These are phyloP conservation scores for Oryzaephilus surinamensis DNA, from an alignment of 1,140 invertebrate genomes.

Conservation along the genomic window DNA sequence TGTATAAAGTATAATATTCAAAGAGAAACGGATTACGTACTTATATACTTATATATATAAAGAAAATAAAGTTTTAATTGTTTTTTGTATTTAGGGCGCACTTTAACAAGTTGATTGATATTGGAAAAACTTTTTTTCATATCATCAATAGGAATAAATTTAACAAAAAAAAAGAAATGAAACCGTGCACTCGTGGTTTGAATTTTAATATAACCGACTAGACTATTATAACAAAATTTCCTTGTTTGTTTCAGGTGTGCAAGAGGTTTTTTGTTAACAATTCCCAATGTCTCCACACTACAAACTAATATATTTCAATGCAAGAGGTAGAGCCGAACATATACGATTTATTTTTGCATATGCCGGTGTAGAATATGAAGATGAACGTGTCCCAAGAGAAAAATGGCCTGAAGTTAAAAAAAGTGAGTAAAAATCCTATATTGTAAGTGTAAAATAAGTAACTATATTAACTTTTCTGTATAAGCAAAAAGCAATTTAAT, in stretches of 20 bases:
- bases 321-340: constrained; percentile 55
- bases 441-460: too few species aligned
- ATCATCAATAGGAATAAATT: too few species aligned
- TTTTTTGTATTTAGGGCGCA: too few species aligned
- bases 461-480: neutral
- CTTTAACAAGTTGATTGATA: too few species aligned
- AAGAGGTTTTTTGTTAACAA: constrained; percentile 1
- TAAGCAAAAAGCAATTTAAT: neutral
- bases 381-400: constrained; percentile 45
- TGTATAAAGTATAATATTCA: too few species aligned
- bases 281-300: constrained; percentile 39
- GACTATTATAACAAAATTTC: neutral
- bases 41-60: too few species aligned
- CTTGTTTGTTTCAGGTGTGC: neutral
- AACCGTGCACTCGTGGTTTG: neutral
- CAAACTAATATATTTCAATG: constrained; percentile 54
- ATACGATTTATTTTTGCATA: constrained; percentile 56
- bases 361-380: constrained; percentile 50
- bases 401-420: constrained; percentile 44
- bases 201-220: neutral
- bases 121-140: too few species aligned
- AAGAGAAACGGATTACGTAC: too few species aligned
- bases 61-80: too few species aligned
- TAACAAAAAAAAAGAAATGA: neutral
- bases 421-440: constrained; percentile 36